These are phyloP conservation scores for Hippotragus niger DNA, from an alignment of 2,113 vertebrate species.

Conservation along the genomic window DNA sequence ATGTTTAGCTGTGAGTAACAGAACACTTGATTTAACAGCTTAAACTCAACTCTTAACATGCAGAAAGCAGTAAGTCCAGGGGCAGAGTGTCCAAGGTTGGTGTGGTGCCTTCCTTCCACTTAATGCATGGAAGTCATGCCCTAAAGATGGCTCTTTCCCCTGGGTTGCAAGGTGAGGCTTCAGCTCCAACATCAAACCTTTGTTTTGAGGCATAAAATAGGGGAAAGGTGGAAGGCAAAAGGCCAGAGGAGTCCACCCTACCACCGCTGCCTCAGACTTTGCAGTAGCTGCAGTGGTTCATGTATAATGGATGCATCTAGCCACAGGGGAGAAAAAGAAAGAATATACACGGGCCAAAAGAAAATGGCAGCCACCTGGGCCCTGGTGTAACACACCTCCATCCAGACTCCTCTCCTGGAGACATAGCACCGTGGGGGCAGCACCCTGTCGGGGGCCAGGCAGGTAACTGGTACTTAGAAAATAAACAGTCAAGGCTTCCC, in stretches of 20 bases:
- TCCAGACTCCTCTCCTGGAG: fast-evolving
- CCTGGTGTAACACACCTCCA: not conserved
- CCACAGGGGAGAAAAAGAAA: not conserved
- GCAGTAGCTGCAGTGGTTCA: not conserved
- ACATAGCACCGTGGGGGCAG: too few relatives aligned
- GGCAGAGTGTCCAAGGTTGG: not conserved
- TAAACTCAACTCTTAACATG: not conserved
- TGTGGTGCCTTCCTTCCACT: not conserved
- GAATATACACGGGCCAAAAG: not conserved
- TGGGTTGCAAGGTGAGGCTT: not conserved
- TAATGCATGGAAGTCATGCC: not conserved
- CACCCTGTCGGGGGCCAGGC: not conserved
- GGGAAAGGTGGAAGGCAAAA: not conserved
- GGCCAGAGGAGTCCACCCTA: not conserved
- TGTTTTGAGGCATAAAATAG: not conserved
- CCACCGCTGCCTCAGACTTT: not conserved
- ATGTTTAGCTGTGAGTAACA: not conserved
- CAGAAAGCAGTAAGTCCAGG: not conserved
- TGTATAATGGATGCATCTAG: not conserved
- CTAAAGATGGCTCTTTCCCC: not conserved
- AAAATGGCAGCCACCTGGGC: not conserved
- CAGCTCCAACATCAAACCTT: not conserved
- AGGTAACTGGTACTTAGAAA: not conserved
- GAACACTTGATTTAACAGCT: not conserved
- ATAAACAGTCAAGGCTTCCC: not conserved